These are phyloP conservation scores for Zosterops borbonicus DNA, from an alignment of 2,113 vertebrate species.

Conservation along the genomic window DNA sequence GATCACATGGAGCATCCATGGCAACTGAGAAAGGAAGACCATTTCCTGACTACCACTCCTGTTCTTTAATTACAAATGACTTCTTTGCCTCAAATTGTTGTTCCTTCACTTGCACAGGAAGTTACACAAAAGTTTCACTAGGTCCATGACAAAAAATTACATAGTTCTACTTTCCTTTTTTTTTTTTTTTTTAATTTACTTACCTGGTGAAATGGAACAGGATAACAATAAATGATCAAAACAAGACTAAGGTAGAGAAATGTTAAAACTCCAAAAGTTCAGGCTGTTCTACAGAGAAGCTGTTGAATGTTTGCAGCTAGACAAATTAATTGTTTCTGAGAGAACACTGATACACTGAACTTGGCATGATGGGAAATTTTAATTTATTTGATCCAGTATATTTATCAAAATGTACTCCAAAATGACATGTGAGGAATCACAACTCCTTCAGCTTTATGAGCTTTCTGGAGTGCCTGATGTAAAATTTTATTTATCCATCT, in stretches of 20 bases:
- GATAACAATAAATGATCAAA: accelerated
- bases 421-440: background rate
- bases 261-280: background rate
- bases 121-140: background rate
- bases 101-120: background rate
- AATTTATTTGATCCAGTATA: background rate
- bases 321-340: background rate
- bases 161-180: background rate
- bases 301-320: background rate
- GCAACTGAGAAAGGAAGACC: background rate
- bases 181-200: background rate
- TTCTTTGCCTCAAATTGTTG: background rate
- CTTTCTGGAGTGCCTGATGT: background rate
- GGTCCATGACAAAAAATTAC: background rate
- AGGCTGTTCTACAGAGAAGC: background rate
- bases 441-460: background rate
- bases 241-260: background rate
- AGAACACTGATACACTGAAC: background rate
- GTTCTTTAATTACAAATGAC: background rate
- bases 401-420: background rate
- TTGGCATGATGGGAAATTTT: background rate
- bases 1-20: background rate
- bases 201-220: background rate
- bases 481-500: background rate
- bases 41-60: background rate